Conservation (phyloP, 2,888 invertebrate genomes). For the Caenorhabditis sp. region DNA sequence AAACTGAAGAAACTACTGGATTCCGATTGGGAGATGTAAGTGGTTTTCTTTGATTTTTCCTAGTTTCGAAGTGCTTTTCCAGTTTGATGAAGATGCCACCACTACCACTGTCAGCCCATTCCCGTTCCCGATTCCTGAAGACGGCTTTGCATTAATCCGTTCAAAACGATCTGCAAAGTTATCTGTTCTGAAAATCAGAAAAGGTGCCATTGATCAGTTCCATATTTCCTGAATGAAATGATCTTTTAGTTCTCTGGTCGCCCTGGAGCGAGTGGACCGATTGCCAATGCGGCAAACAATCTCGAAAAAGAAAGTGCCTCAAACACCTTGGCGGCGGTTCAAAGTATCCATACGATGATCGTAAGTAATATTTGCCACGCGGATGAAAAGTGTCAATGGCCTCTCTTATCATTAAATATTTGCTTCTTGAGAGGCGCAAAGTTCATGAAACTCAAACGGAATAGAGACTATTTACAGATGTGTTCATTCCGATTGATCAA, state of each 20-base stretch:
- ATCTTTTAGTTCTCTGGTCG: slow-evolving; percentile 61
- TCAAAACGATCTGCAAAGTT: slow-evolving; percentile 37
- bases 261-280: slow-evolving; percentile 69
- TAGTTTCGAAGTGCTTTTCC: background rate
- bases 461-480: slow-evolving; percentile 38
- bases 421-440: slow-evolving; percentile 28
- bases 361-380: slow-evolving; percentile 52
- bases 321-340: slow-evolving; percentile 48
- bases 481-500: slow-evolving; percentile 47
- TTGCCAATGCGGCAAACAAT: slow-evolving; percentile 67
- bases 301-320: slow-evolving; percentile 66
- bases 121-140: slow-evolving; percentile 60
- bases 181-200: slow-evolving; percentile 9
- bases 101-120: slow-evolving; percentile 55
- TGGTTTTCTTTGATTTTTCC: background rate
- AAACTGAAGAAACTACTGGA: slow-evolving; percentile 39
- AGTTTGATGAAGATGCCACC: slow-evolving; percentile 25
- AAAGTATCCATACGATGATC: slow-evolving; percentile 55
- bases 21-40: slow-evolving; percentile 49
- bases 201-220: slow-evolving; percentile 15
- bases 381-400: slow-evolving; percentile 1
- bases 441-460: slow-evolving; percentile 30
- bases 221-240: slow-evolving; percentile 13
- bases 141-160: slow-evolving; percentile 59
- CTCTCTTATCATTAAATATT: slow-evolving; percentile 24